phyloP scores from a whole-genome alignment of 2,113 vertebrate genomes.

The Anhinga rufa region DNA sequence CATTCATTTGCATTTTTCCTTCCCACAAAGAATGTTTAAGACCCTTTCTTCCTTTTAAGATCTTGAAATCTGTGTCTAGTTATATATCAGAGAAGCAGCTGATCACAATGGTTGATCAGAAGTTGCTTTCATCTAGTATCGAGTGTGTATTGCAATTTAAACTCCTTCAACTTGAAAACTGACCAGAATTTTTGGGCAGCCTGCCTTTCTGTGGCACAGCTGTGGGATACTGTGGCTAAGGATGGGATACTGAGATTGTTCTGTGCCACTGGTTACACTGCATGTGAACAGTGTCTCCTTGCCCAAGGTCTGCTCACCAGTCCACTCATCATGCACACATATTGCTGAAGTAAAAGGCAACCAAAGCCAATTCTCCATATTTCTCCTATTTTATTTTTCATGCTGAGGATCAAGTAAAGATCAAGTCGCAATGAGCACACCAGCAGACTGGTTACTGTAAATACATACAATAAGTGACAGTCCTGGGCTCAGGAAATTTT shows the following conservation, averaged over 20 bases:
- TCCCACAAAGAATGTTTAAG: not conserved
- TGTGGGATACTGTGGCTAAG: not conserved
- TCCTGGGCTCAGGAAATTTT: not conserved
- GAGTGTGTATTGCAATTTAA: not conserved
- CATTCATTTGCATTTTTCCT: conserved; percentile 30
- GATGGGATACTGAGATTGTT: not conserved
- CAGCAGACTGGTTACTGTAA: not conserved
- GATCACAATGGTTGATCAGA: not conserved
- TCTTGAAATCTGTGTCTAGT: not conserved
- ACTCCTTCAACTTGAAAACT: not conserved
- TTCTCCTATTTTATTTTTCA: not conserved
- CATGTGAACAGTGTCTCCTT: not conserved
- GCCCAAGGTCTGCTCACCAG: not conserved
- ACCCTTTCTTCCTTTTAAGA: not conserved
- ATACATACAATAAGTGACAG: not conserved
- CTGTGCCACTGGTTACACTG: not conserved
- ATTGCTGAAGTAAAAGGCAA: not conserved
- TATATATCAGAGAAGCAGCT: not conserved
- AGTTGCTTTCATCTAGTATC: not conserved
- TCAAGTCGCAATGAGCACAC: not conserved
- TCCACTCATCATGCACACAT: not conserved
- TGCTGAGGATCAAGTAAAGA: not conserved
- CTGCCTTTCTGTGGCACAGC: not conserved
- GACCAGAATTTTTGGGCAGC: not conserved
- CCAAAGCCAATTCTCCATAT: not conserved